These are phyloP conservation scores for Listrodromus nycthemerus DNA, from an alignment of 2,888 invertebrate species.

Conservation along the genomic window DNA sequence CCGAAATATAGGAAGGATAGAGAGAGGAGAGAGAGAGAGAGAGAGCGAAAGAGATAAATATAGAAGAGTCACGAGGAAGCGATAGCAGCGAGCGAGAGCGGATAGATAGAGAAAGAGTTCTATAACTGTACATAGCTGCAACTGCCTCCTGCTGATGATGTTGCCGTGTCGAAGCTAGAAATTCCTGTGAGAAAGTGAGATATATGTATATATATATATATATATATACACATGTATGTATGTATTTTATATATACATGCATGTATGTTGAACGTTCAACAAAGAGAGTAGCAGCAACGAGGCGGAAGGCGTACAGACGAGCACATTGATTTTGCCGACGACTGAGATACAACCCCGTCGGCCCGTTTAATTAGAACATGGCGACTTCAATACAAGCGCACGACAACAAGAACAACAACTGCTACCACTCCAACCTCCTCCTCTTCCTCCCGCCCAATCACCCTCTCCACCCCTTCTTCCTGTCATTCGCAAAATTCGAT, in stretches of 20 bases:
- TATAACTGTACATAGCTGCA: conserved; percentile 21
- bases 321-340: conserved; percentile 83
- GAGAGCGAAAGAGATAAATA: conserved; percentile 13
- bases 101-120: conserved; percentile 24
- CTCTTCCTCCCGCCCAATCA: conserved; percentile 8
- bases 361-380: conserved; percentile 84
- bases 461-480: conserved; percentile 23
- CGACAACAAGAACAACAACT: conserved; percentile 84
- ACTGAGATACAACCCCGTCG: conserved; percentile 83
- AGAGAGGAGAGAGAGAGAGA: conserved; percentile 7
- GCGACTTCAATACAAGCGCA: conserved; percentile 84
- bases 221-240: conserved; percentile 17
- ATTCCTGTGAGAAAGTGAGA: conserved; percentile 21
- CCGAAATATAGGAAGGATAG: conserved; percentile 8
- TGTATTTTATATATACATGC: conserved; percentile 42
- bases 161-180: conserved; percentile 23
- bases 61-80: conserved; percentile 9
- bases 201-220: conserved; percentile 14
- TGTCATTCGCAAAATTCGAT: conserved; percentile 23
- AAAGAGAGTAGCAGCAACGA: conserved; percentile 24
- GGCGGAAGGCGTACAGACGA: conserved; percentile 68
- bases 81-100: conserved; percentile 22
- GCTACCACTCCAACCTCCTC: conserved; percentile 67
- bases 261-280: conserved; percentile 41
- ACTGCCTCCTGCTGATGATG: conserved; percentile 29